A percentile compares a stretch with the other conserved stretches of the same genome.
Conservation (phyloP, 2,888 invertebrate genomes). For the Hemithea aestivaria region DNA sequence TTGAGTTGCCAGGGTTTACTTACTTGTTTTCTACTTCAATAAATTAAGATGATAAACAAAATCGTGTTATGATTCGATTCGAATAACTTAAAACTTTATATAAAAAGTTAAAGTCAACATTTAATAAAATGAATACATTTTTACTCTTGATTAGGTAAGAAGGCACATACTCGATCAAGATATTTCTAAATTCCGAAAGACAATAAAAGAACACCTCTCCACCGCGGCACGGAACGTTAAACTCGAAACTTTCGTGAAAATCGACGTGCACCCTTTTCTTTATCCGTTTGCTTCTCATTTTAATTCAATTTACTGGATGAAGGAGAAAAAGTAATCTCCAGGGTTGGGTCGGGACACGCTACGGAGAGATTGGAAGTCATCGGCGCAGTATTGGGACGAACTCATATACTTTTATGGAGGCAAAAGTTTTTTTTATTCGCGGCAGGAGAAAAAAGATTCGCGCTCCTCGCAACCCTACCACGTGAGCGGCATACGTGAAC, state of each 20-base stretch:
- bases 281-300: slow-evolving; percentile 74
- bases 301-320: slow-evolving; percentile 77
- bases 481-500: slow-evolving; percentile 57
- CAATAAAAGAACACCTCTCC: slow-evolving; percentile 35
- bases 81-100: no score
- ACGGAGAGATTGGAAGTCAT: slow-evolving; percentile 76
- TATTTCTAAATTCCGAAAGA: slow-evolving; percentile 23
- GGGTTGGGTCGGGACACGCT: slow-evolving; percentile 71
- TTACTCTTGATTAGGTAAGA: no score
- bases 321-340: slow-evolving; percentile 74
- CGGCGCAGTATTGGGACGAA: slow-evolving; percentile 74
- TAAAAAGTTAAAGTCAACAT: no score
- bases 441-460: slow-evolving; percentile 69
- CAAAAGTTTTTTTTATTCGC: slow-evolving; percentile 71
- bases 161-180: no score
- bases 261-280: slow-evolving; percentile 67
- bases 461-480: slow-evolving; percentile 46
- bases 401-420: slow-evolving; percentile 75
- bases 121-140: no score
- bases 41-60: no score
- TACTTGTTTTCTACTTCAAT: no score
- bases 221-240: slow-evolving; percentile 44
- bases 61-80: no score
- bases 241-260: slow-evolving; percentile 60
- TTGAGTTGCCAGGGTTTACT: no score